Percentiles rank a stretch among this genome's conserved stretches.
Evolutionary conservation across 1,140 invertebrate genomes (phyloP).

Genomic region (Dufourea novaeangliae): DNA sequence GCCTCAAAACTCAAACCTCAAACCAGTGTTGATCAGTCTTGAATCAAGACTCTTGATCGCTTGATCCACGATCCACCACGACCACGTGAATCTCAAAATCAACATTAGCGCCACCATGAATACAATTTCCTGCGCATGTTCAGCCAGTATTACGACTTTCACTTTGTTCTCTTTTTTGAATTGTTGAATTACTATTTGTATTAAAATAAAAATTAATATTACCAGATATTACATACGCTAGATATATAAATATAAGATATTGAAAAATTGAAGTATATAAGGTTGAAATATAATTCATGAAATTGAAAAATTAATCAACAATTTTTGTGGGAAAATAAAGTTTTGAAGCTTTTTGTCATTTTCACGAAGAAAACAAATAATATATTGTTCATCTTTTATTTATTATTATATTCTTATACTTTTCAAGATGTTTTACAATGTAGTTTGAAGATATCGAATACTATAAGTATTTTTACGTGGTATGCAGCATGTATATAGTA

Average conservation of each 20-base stretch:
- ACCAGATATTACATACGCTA: no score
- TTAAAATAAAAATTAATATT: neutral
- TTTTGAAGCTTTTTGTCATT: neutral
- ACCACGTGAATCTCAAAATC: neutral
- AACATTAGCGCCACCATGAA: neutral
- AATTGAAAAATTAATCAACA: no score
- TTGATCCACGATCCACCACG: no score
- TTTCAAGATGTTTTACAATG: conserved; percentile 11
- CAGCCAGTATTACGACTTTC: no score
- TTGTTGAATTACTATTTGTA: neutral
- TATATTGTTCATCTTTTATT: neutral
- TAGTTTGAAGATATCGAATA: conserved; percentile 2
- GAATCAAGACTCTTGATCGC: no score
- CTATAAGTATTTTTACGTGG: conserved; percentile 6
- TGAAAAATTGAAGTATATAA: no score
- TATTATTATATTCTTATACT: conserved; percentile 18
- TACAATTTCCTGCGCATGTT: neutral
- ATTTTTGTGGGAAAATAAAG: neutral
- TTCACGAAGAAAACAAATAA: conserved; percentile 4
- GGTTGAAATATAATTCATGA: no score
- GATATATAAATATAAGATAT: no score
- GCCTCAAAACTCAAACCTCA: neutral
- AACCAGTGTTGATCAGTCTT: neutral
- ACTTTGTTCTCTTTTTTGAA: neutral
- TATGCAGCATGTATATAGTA: neutral